These are phyloP conservation scores for Eulemur macaco DNA, from an alignment of 2,113 vertebrate genomes.

Conservation along the genomic window DNA sequence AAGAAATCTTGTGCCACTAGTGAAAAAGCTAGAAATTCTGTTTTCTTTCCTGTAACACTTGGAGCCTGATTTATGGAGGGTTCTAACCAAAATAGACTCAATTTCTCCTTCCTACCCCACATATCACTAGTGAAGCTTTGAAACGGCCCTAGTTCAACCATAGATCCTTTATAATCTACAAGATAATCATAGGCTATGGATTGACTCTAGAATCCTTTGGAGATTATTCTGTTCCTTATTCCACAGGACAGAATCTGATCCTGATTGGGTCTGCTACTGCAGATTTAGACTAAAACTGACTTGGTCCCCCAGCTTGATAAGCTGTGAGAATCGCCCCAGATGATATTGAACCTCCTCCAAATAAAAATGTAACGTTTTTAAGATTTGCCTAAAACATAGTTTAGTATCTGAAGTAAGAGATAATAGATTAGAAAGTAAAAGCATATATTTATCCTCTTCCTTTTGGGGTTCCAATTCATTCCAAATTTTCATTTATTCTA, in stretches of 20 bases:
- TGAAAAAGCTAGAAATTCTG: background rate
- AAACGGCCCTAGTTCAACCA: background rate
- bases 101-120: background rate
- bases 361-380: background rate
- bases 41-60: background rate
- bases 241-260: slow-evolving; percentile 9
- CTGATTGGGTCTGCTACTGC: background rate
- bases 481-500: slow-evolving; percentile 17
- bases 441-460: background rate
- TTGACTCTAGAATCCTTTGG: background rate
- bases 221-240: slow-evolving; percentile 18
- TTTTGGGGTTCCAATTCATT: background rate
- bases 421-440: background rate
- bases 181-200: background rate
- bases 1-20: background rate
- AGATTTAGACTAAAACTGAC: slow-evolving; percentile 41
- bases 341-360: background rate
- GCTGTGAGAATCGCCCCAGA: background rate
- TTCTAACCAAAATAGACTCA: slow-evolving; percentile 35
- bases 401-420: background rate
- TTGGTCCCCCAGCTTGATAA: background rate
- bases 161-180: background rate
- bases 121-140: slow-evolving; percentile 7
- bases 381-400: background rate
- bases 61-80: background rate